Percentiles rank a stretch among this genome's conserved stretches.
phyloP scores from a whole-genome alignment of 2,888 invertebrate genomes.

The Tromatobia lineatoria region DNA sequence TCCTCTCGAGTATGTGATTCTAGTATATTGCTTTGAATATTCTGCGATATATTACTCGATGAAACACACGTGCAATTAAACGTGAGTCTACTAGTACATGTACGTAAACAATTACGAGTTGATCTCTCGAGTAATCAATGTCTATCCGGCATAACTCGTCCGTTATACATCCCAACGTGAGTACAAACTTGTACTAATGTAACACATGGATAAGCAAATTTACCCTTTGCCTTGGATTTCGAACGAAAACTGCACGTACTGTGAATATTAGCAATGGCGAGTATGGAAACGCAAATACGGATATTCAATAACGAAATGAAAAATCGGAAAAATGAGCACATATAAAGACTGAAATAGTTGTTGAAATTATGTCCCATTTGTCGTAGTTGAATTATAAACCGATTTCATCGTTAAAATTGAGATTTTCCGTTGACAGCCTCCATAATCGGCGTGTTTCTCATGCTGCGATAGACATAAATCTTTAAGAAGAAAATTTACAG shows the following conservation, averaged over 20 bases:
- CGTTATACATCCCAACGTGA: neutral
- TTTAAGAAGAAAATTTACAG: neutral
- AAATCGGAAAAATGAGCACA: neutral
- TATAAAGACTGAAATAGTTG: neutral
- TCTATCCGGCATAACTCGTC: neutral
- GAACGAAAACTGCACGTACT: neutral
- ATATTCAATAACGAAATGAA: neutral
- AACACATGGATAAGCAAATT: conserved; percentile 1
- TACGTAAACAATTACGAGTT: neutral
- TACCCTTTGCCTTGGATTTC: neutral
- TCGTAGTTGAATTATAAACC: neutral
- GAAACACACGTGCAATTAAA: neutral
- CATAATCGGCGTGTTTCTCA: neutral
- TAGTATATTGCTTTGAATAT: neutral
- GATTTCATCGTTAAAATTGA: neutral
- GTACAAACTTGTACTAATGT: neutral
- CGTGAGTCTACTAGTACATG: neutral
- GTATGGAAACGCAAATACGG: conserved; percentile 5
- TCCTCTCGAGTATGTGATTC: neutral
- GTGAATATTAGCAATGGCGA: neutral
- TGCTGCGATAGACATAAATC: neutral
- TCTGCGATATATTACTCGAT: neutral
- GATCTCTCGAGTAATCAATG: conserved; percentile 20
- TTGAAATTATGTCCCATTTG: neutral
- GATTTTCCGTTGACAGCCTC: neutral